Evolutionary conservation across 2,797 vertebrate species (phyloP), one percentile per base, ranked within the genome.

Genomic region (Cyclura pinguis): DNA sequence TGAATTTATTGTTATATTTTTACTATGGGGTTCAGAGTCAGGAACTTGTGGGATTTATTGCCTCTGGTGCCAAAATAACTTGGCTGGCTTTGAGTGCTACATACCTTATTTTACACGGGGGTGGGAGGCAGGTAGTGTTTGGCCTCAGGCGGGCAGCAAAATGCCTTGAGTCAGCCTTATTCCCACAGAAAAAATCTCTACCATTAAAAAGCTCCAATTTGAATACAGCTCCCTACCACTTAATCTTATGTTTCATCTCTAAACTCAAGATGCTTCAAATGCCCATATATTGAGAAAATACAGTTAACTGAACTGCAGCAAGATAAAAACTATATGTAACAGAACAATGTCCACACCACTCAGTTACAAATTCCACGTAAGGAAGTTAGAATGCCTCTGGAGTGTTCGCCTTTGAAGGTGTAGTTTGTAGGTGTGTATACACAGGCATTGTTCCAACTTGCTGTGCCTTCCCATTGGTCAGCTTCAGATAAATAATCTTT

Each of bases 251-350:
- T 72, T 59, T 64, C 87, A 90, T 92, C 89, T 93, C 87, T 95
- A 89, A 95, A 97, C 95, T 88, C 90, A 86, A 94, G 94, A 90
- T 77, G 88, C 29, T 89, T 64, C 84, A 67, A 76, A 94, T 67
- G 91, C 55, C n/a, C 85, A 52, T 92, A 72, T 47, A 90, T 85
- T 74, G 88, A 52, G 59, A 80, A 92, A 92, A 83, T 7, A 91
- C 73, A 89, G 57, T 20, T 89, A 92, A n/a, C 2, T 52, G 12
- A 84, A 80, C 38, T 73, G 57, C 0, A 55, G 88, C 35, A 69
- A 29, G 32, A 35, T 47, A 72, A 81, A 77, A 29, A n/a, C 1
- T 84, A 84, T 82, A 91, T 32, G 14, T 20, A 76, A 50, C 55
- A 62, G 18, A 47, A 84, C n/a, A n/a, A 50, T n/a, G 27, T 55